Conservation (phyloP, 1,140 invertebrate species). For the Drosophila melanica region DNA sequence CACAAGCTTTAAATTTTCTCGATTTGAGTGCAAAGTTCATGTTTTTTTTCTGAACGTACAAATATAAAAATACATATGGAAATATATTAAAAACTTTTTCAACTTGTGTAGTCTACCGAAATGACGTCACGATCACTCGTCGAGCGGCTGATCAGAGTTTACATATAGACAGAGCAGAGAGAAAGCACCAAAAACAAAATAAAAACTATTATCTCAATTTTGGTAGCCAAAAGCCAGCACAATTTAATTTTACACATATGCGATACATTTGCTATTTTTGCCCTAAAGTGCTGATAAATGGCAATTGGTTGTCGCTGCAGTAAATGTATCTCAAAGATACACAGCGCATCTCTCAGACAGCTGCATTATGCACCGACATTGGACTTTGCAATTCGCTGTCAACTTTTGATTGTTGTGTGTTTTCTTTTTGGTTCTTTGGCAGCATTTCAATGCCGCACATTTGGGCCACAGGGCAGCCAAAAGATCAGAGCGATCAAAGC, state of each 20-base stretch:
- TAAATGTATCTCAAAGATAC: constrained; percentile 52
- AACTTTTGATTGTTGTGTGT: constrained; percentile 8
- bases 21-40: too few relatives aligned
- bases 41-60: too few relatives aligned
- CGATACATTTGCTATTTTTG: constrained; percentile 43
- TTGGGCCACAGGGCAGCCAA: constrained; percentile 37
- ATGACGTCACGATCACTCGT: constrained; percentile 76
- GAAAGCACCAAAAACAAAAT: constrained; percentile 33
- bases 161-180: constrained; percentile 20
- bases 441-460: constrained; percentile 61
- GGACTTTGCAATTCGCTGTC: constrained; percentile 60
- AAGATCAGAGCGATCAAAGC: constrained; percentile 1
- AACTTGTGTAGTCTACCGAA: constrained; percentile 19
- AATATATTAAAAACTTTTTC: constrained; percentile 33
- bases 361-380: constrained; percentile 60
- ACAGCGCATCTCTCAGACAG: constrained; percentile 49
- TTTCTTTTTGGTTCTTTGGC: constrained; percentile 50
- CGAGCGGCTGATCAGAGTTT: constrained; percentile 55
- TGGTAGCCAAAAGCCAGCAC: constrained; percentile 28
- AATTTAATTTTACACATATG: constrained; percentile 23
- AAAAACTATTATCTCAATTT: constrained; percentile 57
- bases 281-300: constrained; percentile 67
- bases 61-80: constrained; percentile 18
- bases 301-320: constrained; percentile 45
- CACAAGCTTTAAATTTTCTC: too few relatives aligned